These are phyloP conservation scores for Protaetia brevitarsis DNA, from an alignment of 1,140 invertebrate genomes.

Conservation along the genomic window DNA sequence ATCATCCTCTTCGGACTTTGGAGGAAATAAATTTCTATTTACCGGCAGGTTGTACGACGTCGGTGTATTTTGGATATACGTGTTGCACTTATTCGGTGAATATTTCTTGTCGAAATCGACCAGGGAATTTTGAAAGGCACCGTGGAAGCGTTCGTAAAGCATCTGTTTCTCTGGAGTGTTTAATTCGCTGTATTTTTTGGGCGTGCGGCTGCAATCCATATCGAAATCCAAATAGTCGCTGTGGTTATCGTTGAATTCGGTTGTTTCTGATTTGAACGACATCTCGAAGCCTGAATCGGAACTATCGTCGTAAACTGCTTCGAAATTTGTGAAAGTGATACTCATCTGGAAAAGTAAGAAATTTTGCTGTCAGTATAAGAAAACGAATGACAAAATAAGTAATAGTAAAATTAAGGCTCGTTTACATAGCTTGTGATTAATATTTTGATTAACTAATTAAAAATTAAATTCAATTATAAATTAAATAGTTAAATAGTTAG, in stretches of 20 bases:
- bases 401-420: background rate
- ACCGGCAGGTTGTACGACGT: constrained; percentile 21
- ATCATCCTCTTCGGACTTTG: constrained; percentile 29
- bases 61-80: constrained; percentile 16
- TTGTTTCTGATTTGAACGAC: constrained; percentile 47
- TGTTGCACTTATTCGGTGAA: constrained; percentile 7
- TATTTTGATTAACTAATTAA: too few species aligned
- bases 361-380: background rate
- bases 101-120: constrained; percentile 35
- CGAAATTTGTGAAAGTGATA: constrained; percentile 19
- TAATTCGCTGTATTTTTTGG: constrained; percentile 21
- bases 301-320: constrained; percentile 43
- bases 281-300: constrained; percentile 48
- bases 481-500: too few species aligned
- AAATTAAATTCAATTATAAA: too few species aligned
- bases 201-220: constrained; percentile 6
- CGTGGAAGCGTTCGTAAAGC: constrained; percentile 44
- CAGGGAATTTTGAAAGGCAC: constrained; percentile 39
- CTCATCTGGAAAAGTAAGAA: constrained; percentile 17
- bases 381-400: background rate
- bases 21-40: constrained; percentile 28
- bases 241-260: constrained; percentile 38
- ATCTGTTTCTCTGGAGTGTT: constrained; percentile 34
- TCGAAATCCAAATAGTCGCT: constrained; percentile 44
- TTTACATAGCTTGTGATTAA: background rate